Evolutionary conservation across 2,113 vertebrate genomes (phyloP).

Genomic region (Psilopsiagon aurifrons): DNA sequence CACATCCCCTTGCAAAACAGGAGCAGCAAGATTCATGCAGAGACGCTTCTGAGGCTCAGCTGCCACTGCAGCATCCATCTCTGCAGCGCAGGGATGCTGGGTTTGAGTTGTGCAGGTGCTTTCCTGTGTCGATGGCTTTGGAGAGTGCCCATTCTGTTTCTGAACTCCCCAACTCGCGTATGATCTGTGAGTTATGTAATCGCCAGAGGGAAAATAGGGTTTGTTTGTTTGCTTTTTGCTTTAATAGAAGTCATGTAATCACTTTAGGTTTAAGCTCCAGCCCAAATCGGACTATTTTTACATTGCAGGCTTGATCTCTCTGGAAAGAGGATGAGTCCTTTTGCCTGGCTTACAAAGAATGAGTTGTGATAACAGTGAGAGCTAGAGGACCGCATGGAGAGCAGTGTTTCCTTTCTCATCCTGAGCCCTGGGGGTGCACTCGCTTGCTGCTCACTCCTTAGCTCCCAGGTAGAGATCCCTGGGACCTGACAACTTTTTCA

Average conservation of each 20-base stretch:
- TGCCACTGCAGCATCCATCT: neutral
- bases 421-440: too few relatives aligned
- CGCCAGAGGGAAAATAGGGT: neutral
- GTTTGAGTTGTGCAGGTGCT: neutral
- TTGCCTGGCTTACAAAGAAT: slow-evolving; percentile 12
- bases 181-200: slow-evolving; percentile 59
- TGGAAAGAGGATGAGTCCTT: slow-evolving; percentile 57
- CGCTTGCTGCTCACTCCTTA: neutral
- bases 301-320: slow-evolving; percentile 61
- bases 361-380: neutral
- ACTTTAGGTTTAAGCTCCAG: slow-evolving; percentile 68
- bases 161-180: neutral
- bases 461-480: neutral
- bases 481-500: neutral
- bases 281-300: slow-evolving; percentile 70
- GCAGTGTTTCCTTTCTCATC: accelerated
- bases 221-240: slow-evolving; percentile 59
- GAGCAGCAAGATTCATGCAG: neutral
- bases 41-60: neutral
- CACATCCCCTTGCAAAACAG: neutral
- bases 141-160: neutral
- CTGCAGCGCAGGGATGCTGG: accelerated
- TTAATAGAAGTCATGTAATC: slow-evolving; percentile 68
- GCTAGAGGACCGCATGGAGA: neutral
- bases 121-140: neutral